Conservation (phyloP, 2,797 vertebrate species). For the Paguma larvata region DNA sequence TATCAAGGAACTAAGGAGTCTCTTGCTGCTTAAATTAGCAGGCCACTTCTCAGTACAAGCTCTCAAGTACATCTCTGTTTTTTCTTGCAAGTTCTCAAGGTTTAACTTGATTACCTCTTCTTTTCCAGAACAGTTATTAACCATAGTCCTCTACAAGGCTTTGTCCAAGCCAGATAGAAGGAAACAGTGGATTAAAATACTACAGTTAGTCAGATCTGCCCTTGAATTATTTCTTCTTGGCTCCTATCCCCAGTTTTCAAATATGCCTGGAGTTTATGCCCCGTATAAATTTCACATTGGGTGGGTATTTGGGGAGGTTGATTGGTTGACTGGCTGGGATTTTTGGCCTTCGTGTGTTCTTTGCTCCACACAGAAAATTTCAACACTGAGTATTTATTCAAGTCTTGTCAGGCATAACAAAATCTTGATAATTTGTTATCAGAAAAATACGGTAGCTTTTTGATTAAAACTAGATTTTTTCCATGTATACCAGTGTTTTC, state of each 20-base stretch:
- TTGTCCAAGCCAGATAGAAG: constrained; percentile 34
- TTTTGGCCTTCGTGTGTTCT: background rate
- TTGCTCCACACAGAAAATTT: background rate
- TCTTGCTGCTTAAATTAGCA: background rate
- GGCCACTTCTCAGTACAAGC: background rate
- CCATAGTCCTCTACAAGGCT: background rate
- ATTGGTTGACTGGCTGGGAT: background rate
- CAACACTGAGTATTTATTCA: constrained; percentile 16
- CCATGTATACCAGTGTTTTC: background rate
- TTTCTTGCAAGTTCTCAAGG: constrained; percentile 10
- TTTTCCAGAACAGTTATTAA: background rate
- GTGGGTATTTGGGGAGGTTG: background rate
- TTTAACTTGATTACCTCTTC: constrained; percentile 6
- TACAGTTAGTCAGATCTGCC: background rate
- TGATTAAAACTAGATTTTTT: background rate
- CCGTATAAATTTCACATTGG: constrained; percentile 29
- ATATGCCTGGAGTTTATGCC: background rate
- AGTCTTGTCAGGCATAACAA: background rate
- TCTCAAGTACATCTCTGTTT: background rate
- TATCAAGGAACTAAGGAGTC: background rate
- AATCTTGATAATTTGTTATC: background rate
- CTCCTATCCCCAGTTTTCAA: background rate
- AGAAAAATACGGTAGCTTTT: constrained; percentile 36
- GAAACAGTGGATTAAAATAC: background rate
- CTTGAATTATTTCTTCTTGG: background rate